These are phyloP conservation scores for Mnemiopsis leidyi DNA, from an alignment of 37 sponge, comb jelly and placozoan species.

Conservation along the genomic window DNA sequence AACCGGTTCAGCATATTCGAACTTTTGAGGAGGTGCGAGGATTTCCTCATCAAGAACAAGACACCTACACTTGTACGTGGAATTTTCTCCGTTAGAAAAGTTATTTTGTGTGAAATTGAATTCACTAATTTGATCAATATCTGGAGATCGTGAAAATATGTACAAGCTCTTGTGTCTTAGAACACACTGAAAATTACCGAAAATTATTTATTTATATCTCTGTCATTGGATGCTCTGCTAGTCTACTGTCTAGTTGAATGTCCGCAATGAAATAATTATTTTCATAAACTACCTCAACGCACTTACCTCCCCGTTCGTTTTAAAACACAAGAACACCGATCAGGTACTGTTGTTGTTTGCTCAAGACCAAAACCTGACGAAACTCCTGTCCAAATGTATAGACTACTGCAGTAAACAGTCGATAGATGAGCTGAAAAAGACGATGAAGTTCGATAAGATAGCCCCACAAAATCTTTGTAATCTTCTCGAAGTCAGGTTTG, in stretches of 20 bases:
- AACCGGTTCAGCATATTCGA: constrained; percentile 14
- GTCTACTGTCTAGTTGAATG: no score
- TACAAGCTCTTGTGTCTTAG: no score
- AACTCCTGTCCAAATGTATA: not conserved
- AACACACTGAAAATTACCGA: no score
- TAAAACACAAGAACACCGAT: no score
- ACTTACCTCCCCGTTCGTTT: no score
- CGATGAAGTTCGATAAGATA: not conserved
- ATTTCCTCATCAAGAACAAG: constrained; percentile 7
- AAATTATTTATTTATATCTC: no score
- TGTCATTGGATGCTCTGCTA: no score
- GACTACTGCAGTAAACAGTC: constrained; percentile 4
- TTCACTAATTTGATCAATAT: no score
- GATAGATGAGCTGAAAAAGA: not conserved
- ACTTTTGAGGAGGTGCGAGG: constrained; percentile 1
- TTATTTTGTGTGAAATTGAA: no score
- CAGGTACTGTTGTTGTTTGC: constrained; percentile 19
- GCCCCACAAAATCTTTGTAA: constrained; percentile 8
- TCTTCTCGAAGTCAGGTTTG: constrained; percentile 33
- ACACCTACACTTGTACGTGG: constrained; percentile 15
- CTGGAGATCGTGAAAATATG: no score
- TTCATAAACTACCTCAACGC: no score
- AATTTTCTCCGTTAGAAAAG: not conserved
- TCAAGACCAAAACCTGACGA: not conserved
- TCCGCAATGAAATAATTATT: no score